Evolutionary conservation across 2,888 invertebrate genomes (phyloP), one percentile per base, ranked within the genome.

Genomic region (Oscheius sp.): DNA sequence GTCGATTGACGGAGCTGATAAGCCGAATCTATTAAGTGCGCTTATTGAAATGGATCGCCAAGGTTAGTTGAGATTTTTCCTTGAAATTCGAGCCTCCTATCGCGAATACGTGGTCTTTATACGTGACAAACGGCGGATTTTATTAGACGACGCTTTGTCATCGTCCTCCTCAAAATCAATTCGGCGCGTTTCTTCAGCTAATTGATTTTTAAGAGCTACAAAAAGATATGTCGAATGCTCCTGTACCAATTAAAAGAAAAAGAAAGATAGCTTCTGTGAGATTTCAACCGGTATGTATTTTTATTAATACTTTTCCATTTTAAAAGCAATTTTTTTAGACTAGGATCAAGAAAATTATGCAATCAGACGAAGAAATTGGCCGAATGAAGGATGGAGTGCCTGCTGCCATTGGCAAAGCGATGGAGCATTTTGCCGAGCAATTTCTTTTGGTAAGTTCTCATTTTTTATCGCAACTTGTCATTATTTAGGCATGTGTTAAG

Each of bases 281-380:
- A n/a, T 83, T 86, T 50, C 85, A 86, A 64, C 85, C 85, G 66
- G 83, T 84, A 46, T 46, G 69, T 57, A 33, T 10, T 45, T 52
- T 46, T 46, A 23, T 3, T n/a, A n/a, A 53, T 53, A 0, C 27
- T 15, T 20, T n/a, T n/a, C 25, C 33, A 8, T 23, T 25, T 17
- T 50, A 29, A 3, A 55, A 42, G 20, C 27, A 17, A 20, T 25
- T 67, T 31, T 23, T 76, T 78, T 58, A 83, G 83, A 84, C 85
- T 5, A 91, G 97, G 86, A 96, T 98, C 85, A 98, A 98, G 91
- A 97, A 96, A 90, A 97, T 98, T 79, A 98, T 98, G 96, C 97
- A 98, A 90, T 95, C 94, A 79, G 98, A 98, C 88, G 97, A 98
- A 88, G 97, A 98, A 89, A 95, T 98, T 87, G 98, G 98, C 82